phyloP scores from a whole-genome alignment of 2,888 invertebrate species.

The Acanthoscelides obtectus region DNA sequence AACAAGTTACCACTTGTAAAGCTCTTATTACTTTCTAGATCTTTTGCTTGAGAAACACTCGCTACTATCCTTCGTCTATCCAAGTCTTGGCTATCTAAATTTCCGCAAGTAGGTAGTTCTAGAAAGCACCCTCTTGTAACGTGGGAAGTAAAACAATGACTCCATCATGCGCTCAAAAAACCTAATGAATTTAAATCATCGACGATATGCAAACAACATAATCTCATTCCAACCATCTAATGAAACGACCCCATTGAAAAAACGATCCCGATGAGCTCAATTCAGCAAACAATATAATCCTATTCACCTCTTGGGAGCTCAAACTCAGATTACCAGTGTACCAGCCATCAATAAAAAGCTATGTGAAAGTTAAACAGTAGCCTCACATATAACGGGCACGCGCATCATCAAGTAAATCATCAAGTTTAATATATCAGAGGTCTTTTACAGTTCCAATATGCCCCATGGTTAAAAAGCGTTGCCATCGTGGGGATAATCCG shows the following conservation, averaged over 20 bases:
- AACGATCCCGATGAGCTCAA: not conserved
- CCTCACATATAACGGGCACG: slow-evolving; percentile 41
- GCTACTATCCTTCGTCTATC: no score
- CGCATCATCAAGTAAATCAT: slow-evolving; percentile 37
- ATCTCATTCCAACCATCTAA: not conserved
- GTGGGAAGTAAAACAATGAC: no score
- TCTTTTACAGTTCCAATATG: slow-evolving; percentile 47
- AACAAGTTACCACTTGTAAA: no score
- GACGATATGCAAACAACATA: no score
- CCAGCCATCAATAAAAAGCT: slow-evolving; percentile 15
- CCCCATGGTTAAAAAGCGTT: slow-evolving; percentile 41
- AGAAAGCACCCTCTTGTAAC: no score
- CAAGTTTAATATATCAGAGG: slow-evolving; percentile 36
- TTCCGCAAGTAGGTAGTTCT: no score
- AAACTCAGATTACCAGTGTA: not conserved
- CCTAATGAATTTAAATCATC: no score
- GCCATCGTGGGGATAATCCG: slow-evolving; percentile 39
- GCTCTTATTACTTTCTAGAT: no score
- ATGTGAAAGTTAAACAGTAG: slow-evolving; percentile 45
- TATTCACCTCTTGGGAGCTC: not conserved
- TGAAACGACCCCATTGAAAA: not conserved
- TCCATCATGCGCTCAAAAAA: no score
- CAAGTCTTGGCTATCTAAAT: no score
- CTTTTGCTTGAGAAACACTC: no score
- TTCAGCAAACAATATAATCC: not conserved